Evolutionary conservation across 2,113 vertebrate species (phyloP), one percentile per base, ranked within the genome.

Genomic region (Sprattus sprattus): DNA sequence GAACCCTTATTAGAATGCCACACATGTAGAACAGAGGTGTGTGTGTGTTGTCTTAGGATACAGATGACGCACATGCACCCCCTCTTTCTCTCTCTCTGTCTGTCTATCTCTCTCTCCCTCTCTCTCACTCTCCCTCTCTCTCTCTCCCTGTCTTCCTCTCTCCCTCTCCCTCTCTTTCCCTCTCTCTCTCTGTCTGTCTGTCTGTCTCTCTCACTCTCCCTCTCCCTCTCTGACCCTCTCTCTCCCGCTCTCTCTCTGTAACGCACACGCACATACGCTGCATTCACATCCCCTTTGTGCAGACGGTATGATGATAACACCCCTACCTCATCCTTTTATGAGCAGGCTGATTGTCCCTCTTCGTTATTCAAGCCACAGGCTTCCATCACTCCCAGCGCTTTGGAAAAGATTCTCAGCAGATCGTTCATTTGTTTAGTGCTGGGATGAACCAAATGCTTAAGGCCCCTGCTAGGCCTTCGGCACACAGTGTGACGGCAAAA

Each of bases 351-450:
- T 67, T 71, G 28, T 83, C 88, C 52, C 4, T 57, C 3, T 25
- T 83, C 82, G 87, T 45, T 88, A 25, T 71, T 82, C 71, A 25
- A 81, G 18, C 45, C 85, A 16, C 85, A 39, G 64, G 86, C 86
- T 45, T 60, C 25, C 78, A 83, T 88, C 86, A 82, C 82, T 86
- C 85, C 86, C 44, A 78, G 20, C 81, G 82, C 82, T 18, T 83
- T 39, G 85, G 86, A 83, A 84, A 86, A 87, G 85, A 82, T 83
- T 84, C 47, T 87, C 87, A 81, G 85, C 88, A 90, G 89, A 89
- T 71, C 1, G 28, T 32, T 45, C 81, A 32, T 91, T 84, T 93
- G 91, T 94, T 93, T 92, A 93, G 84, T 75, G 85, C 81, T 50
- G 85, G 15, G 25, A 89, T 91, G 92, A 93, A 93, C 92, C 71